These are phyloP conservation scores for Benitochromis conjunctus DNA, from an alignment of 2,113 vertebrate genomes.

Conservation along the genomic window DNA sequence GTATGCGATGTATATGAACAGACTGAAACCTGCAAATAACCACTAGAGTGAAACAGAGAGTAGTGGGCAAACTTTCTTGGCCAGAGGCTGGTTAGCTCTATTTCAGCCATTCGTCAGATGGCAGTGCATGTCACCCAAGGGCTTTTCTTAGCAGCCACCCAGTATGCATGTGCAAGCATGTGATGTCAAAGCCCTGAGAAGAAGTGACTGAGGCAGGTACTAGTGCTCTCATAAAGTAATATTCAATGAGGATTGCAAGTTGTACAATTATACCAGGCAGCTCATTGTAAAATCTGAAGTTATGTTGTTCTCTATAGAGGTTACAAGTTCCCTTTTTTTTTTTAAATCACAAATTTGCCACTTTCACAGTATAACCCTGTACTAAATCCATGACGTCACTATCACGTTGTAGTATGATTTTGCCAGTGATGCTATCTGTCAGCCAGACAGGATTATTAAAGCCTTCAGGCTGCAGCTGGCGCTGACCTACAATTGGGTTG, in stretches of 20 bases:
- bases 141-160: conserved; percentile 58
- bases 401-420: not conserved
- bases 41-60: conserved; percentile 30
- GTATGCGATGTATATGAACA: not conserved
- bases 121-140: not conserved
- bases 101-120: conserved; percentile 52
- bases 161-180: conserved; percentile 44
- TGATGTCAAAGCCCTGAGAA: not conserved
- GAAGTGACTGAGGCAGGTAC: not conserved
- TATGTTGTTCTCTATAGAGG: not conserved
- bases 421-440: not conserved
- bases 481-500: conserved; percentile 41
- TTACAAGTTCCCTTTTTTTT: not conserved
- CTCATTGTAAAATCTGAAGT: not conserved
- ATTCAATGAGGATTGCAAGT: not conserved
- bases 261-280: not conserved
- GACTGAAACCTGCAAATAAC: not conserved
- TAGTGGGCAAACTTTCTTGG: not conserved
- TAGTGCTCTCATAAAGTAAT: not conserved
- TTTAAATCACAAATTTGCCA: not conserved
- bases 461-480: conserved; percentile 28
- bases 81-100: not conserved
- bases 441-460: not conserved
- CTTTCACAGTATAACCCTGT: not conserved
- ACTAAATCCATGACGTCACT: not conserved